A percentile compares a stretch with the other conserved stretches of the same genome.
Evolutionary conservation across 2,888 invertebrate genomes (phyloP).

Genomic region (Eudasyphora cyanicolor): DNA sequence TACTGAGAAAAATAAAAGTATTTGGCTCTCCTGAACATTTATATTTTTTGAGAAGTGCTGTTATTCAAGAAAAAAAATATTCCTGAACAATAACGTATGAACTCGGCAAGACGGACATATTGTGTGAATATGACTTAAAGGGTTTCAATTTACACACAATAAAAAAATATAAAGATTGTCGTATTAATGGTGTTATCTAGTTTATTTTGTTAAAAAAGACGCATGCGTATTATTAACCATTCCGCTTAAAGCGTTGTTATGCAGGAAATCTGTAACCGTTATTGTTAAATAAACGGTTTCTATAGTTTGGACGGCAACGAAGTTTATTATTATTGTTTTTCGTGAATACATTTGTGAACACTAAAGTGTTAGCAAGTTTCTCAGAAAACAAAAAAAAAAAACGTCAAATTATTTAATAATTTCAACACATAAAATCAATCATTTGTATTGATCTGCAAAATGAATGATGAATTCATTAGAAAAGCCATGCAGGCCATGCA

Average conservation of each 20-base stretch:
- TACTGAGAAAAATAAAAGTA: no score
- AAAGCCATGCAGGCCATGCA: slow-evolving; percentile 75
- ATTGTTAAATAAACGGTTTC: slow-evolving; percentile 8
- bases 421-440: neutral
- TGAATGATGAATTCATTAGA: slow-evolving; percentile 71
- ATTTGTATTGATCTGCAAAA: slow-evolving; percentile 23
- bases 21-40: no score
- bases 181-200: no score
- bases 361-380: neutral
- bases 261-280: neutral
- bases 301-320: slow-evolving; percentile 12
- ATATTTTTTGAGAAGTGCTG: no score
- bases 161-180: no score
- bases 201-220: neutral
- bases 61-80: no score
- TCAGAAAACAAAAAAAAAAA: neutral
- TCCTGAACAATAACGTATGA: no score
- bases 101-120: no score
- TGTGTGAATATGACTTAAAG: no score
- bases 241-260: neutral
- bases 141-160: no score
- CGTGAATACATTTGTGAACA: neutral
- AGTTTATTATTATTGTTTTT: neutral
- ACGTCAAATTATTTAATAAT: neutral
- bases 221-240: neutral